phyloP scores from a whole-genome alignment of 2,797 vertebrate species.

The Chromis chromis region DNA sequence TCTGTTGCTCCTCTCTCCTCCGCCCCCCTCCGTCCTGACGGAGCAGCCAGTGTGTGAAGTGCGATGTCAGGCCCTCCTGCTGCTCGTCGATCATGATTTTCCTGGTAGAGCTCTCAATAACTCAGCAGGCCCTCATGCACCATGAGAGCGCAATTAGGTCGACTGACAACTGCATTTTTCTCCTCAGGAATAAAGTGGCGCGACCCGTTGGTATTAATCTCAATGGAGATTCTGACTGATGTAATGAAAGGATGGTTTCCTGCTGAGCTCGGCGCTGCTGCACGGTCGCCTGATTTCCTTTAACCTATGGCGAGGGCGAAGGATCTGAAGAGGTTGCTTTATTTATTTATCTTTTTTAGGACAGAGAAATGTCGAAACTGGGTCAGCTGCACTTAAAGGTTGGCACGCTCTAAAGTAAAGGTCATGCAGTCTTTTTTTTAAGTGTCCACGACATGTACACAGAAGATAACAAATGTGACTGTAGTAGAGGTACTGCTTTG shows the following conservation, averaged over 20 bases:
- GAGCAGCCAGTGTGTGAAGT: slow-evolving; percentile 48
- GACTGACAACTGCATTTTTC: slow-evolving; percentile 78
- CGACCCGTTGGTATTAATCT: slow-evolving; percentile 69
- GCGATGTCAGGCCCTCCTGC: slow-evolving; percentile 64
- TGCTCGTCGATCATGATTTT: slow-evolving; percentile 76
- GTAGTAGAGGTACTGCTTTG: neutral
- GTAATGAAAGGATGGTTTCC: slow-evolving; percentile 58
- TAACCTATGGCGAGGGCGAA: slow-evolving; percentile 26
- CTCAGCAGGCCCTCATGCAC: slow-evolving; percentile 75
- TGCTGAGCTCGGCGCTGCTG: slow-evolving; percentile 24
- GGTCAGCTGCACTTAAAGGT: slow-evolving; percentile 53
- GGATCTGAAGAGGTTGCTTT: slow-evolving; percentile 20
- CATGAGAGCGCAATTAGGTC: slow-evolving; percentile 75
- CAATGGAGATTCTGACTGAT: slow-evolving; percentile 60
- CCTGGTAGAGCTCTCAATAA: slow-evolving; percentile 68
- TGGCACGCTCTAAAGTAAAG: slow-evolving; percentile 43
- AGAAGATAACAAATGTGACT: slow-evolving; percentile 1
- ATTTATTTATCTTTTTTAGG: slow-evolving; percentile 2
- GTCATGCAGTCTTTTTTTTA: slow-evolving; percentile 29
- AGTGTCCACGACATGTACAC: neutral
- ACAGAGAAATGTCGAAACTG: slow-evolving; percentile 26
- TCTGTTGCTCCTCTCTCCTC: neutral
- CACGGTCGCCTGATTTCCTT: slow-evolving; percentile 18
- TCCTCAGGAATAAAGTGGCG: slow-evolving; percentile 63
- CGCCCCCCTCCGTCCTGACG: slow-evolving; percentile 16